A percentile compares a stretch with the other conserved stretches of the same genome.
Evolutionary conservation across 1,140 invertebrate species (phyloP).

Genomic region (Megalonaias nervosa): DNA sequence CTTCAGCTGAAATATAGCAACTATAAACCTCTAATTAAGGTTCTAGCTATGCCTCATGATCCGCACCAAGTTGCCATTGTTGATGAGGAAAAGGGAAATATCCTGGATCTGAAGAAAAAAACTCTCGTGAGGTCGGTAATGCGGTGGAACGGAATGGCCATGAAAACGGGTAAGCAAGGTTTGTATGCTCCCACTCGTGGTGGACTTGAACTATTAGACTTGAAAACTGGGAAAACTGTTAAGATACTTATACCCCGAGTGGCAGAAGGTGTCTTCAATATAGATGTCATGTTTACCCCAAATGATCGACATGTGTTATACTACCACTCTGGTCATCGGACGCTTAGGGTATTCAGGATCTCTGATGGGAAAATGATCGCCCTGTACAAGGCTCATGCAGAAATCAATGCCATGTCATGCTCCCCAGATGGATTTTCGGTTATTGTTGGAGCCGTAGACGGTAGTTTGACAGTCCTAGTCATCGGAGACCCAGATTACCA

Average conservation of each 20-base stretch:
- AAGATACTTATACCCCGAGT: slow-evolving; percentile 89
- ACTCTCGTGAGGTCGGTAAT: slow-evolving; percentile 71
- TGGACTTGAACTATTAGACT: slow-evolving; percentile 82
- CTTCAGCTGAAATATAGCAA: slow-evolving; percentile 67
- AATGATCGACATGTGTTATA: slow-evolving; percentile 97
- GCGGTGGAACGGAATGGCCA: slow-evolving; percentile 74
- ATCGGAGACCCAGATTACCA: slow-evolving; percentile 83
- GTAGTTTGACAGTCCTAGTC: slow-evolving; percentile 91
- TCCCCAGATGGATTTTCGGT: slow-evolving; percentile 85
- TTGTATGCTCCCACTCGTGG: slow-evolving; percentile 93
- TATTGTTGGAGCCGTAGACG: slow-evolving; percentile 93
- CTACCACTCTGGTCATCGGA: slow-evolving; percentile 95
- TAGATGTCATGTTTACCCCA: slow-evolving; percentile 94
- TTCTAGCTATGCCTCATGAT: slow-evolving; percentile 72
- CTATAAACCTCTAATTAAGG: slow-evolving; percentile 67
- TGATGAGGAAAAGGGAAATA: slow-evolving; percentile 89
- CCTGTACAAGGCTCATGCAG: slow-evolving; percentile 93
- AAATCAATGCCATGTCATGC: slow-evolving; percentile 88
- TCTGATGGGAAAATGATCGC: slow-evolving; percentile 91
- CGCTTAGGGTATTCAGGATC: slow-evolving; percentile 91
- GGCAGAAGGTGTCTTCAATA: slow-evolving; percentile 97
- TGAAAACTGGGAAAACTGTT: slow-evolving; percentile 80
- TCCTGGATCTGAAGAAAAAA: slow-evolving; percentile 74
- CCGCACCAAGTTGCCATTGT: slow-evolving; percentile 88
- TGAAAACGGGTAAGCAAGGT: slow-evolving; percentile 81